Percentiles rank a stretch among this genome's conserved stretches.
Conservation (phyloP, 2,888 invertebrate species). For the Apamea monoglypha region DNA sequence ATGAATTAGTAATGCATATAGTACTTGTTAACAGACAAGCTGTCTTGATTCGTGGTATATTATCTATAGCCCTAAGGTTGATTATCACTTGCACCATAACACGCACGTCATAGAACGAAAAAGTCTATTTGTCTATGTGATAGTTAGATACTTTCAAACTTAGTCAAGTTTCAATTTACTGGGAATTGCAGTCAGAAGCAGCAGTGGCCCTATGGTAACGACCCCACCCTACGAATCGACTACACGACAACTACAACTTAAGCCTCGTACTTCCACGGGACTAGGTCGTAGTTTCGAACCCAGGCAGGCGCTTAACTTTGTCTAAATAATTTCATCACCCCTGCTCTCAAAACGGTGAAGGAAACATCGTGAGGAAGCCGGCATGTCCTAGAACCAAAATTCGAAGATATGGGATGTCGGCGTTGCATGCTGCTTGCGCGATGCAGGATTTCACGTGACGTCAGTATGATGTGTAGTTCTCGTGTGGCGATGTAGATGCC, state of each 20-base stretch:
- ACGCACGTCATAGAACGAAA: neutral
- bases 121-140: neutral
- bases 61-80: neutral
- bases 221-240: neutral
- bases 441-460: no score
- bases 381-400: neutral
- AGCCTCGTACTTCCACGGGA: no score
- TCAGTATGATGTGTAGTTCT: no score
- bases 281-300: neutral
- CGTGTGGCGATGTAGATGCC: no score
- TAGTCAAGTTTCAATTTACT: neutral
- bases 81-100: neutral
- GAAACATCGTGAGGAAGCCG: neutral
- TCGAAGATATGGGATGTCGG: neutral
- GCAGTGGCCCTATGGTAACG: neutral
- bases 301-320: neutral
- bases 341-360: neutral
- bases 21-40: neutral
- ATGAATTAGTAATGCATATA: slow-evolving; percentile 2
- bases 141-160: neutral
- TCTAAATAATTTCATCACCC: neutral
- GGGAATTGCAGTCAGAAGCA: neutral
- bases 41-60: neutral
- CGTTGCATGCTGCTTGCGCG: no score
- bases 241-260: no score